Conservation (phyloP, 2,797 vertebrate genomes). For the Lutjanus campechanus region DNA sequence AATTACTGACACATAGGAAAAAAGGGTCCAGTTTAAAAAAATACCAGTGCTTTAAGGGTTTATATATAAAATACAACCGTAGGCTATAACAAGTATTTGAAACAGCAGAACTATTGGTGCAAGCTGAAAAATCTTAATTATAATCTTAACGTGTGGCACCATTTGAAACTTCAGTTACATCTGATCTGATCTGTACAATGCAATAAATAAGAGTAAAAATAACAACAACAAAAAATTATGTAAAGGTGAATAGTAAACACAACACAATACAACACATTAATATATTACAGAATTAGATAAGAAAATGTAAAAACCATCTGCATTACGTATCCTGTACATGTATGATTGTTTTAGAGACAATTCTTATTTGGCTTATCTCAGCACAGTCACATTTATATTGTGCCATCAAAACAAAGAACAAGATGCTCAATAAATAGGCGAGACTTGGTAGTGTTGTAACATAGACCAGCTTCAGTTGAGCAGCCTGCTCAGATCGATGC, state of each 20-base stretch:
- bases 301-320: too few species aligned
- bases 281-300: too few species aligned
- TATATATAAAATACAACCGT: not conserved
- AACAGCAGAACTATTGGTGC: not conserved
- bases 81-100: not conserved
- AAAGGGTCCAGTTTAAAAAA: too few species aligned
- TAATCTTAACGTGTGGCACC: too few species aligned
- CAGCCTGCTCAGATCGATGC: slow-evolving; percentile 48
- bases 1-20: too few species aligned
- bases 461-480: slow-evolving; percentile 25
- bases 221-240: too few species aligned
- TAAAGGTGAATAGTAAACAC: too few species aligned
- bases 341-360: not conserved
- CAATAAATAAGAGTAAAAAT: too few species aligned
- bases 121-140: too few species aligned
- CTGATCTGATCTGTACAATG: too few species aligned
- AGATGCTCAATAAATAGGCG: not conserved
- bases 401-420: not conserved
- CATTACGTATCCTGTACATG: not conserved
- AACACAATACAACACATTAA: too few species aligned
- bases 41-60: not conserved
- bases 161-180: too few species aligned
- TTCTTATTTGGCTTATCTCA: not conserved
- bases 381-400: not conserved
- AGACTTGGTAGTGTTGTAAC: not conserved